These are phyloP conservation scores for Ciconia nigra DNA, from an alignment of 2,797 vertebrate species.

Conservation along the genomic window DNA sequence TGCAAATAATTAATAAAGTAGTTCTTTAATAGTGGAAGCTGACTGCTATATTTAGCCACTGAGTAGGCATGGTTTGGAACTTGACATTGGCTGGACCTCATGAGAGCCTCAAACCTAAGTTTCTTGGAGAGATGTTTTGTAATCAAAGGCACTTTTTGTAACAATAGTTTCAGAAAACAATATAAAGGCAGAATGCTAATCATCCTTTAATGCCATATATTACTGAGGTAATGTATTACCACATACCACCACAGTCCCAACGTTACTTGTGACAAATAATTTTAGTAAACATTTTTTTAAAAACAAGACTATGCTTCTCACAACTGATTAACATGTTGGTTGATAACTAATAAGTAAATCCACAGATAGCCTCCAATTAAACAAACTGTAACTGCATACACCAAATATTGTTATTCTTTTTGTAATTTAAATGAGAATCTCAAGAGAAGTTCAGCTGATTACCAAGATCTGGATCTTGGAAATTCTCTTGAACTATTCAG, in stretches of 20 bases:
- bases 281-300: neutral
- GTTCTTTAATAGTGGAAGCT: neutral
- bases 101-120: neutral
- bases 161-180: neutral
- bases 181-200: neutral
- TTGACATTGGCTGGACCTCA: neutral
- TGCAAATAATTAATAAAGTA: neutral
- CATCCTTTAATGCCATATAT: neutral
- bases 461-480: neutral
- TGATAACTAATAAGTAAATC: neutral
- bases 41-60: neutral
- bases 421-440: neutral
- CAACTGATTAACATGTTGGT: neutral
- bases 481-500: neutral
- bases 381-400: neutral
- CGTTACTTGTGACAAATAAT: neutral
- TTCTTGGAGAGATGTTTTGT: neutral
- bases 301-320: neutral
- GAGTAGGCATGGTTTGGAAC: neutral
- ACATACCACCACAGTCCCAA: neutral
- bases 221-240: neutral
- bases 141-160: neutral
- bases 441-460: neutral
- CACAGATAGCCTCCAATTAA: neutral
- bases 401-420: neutral